Evolutionary conservation across 2,113 vertebrate species (phyloP).

Genomic region (Symphodus melops): DNA sequence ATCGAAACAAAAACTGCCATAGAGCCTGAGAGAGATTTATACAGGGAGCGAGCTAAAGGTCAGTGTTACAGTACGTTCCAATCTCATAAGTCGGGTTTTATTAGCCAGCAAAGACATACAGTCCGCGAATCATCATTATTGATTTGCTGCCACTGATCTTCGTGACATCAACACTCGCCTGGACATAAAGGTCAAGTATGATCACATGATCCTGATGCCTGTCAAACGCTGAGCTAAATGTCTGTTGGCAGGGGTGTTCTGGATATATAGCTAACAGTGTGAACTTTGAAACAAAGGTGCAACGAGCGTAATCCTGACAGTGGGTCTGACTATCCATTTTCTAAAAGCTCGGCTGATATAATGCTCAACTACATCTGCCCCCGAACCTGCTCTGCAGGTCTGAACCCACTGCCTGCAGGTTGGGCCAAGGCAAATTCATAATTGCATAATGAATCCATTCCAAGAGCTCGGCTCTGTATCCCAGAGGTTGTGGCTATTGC

Average conservation of each 20-base stretch:
- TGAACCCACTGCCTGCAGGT: slow-evolving; percentile 30
- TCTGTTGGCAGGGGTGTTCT: slow-evolving; percentile 39
- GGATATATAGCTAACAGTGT: slow-evolving; percentile 18
- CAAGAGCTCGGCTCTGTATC: slow-evolving; percentile 44
- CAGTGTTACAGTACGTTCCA: slow-evolving; percentile 49
- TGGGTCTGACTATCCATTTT: slow-evolving; percentile 20
- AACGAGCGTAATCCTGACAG: slow-evolving; percentile 22
- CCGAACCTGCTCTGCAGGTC: slow-evolving; percentile 17
- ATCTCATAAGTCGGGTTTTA: slow-evolving; percentile 59
- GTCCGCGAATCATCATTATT: slow-evolving; percentile 66
- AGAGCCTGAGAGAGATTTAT: slow-evolving; percentile 36
- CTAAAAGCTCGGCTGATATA: slow-evolving; percentile 23
- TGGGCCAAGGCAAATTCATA: slow-evolving; percentile 21
- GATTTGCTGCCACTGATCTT: slow-evolving; percentile 70
- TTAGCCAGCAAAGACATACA: slow-evolving; percentile 57
- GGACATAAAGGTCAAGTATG: slow-evolving; percentile 67
- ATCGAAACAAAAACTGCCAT: slow-evolving; percentile 17
- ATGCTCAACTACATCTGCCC: slow-evolving; percentile 15
- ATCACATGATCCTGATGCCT: slow-evolving; percentile 48
- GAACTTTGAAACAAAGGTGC: slow-evolving; percentile 30
- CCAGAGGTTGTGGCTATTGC: slow-evolving; percentile 58
- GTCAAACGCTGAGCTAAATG: slow-evolving; percentile 46
- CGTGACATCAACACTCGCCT: slow-evolving; percentile 43
- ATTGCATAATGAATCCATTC: slow-evolving; percentile 44
- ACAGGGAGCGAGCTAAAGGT: slow-evolving; percentile 48